Evolutionary conservation across 2,797 vertebrate genomes (phyloP), one percentile per base, ranked within the genome.

Genomic region (Orestias chungarensis): DNA sequence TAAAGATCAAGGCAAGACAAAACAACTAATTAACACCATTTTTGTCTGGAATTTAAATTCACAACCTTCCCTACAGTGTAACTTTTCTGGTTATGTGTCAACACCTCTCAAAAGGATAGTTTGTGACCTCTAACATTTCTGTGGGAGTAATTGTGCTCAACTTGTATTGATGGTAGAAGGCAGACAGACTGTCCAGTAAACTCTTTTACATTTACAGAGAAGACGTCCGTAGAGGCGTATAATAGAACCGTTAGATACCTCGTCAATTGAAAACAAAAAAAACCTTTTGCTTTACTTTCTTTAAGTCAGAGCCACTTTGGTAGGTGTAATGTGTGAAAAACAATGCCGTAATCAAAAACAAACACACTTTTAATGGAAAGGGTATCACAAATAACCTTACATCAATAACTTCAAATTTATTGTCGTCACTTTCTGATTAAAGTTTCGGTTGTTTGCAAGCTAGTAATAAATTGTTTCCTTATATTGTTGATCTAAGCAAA

Each of bases 81-180:
- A 73, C 71, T 70, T 67, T 74, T 61, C n/a, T 44, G 73, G 78
- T 78, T 73, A 59, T 27, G 81, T 64, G 66, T 90, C 85, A 59
- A 77, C 86, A 83, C 74, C 55, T 67, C 75, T 84, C 71, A 78
- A 84, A 86, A 78, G 70, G 85, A 91, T 87, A 76, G 80, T 86
- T 84, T 71, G 68, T 12, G 64, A 79, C 81, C 78, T 82, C 81
- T 70, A 47, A 84, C 71, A 78, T 68, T 79, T 89, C 74, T 80
- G 68, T 70, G 81, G 88, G 86, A 91, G 88, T 88, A 89, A 92
- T 86, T 85, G 83, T 81, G 67, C 66, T 73, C 62, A 65, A 84
- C 59, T 61, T 79, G 65, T 88, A 84, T 90, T 55, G 72, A 91
- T 82, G 84, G 50, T 74, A 66, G 73, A 78, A 76, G 33, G 79